A percentile compares a stretch with the other conserved stretches of the same genome.
phyloP scores from a whole-genome alignment of 2,888 invertebrate species.

The Arrhopalites spinosus region DNA sequence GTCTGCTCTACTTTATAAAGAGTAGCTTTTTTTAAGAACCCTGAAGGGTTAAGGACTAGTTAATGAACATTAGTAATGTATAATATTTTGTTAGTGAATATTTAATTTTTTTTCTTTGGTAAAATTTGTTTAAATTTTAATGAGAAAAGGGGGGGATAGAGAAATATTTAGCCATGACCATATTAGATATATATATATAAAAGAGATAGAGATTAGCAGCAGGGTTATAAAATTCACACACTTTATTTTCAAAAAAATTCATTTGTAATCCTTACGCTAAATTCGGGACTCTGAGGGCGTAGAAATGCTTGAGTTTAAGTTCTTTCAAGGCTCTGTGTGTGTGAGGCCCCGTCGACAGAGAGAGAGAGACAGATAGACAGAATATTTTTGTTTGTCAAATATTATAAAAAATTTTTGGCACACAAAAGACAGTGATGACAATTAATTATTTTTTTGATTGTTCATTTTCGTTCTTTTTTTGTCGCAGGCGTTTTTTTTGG shows the following conservation, averaged over 20 bases:
- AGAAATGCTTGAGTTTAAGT: constrained; percentile 46
- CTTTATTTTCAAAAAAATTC: constrained; percentile 20
- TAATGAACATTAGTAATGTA: too few species aligned
- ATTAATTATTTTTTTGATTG: too few species aligned
- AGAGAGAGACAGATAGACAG: not conserved
- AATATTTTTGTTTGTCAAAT: not conserved
- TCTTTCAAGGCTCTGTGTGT: constrained; percentile 32
- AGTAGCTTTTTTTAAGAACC: too few species aligned
- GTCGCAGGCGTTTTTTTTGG: too few species aligned
- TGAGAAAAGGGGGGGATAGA: too few species aligned
- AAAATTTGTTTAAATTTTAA: not conserved
- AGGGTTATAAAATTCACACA: constrained; percentile 19
- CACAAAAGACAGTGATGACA: not conserved
- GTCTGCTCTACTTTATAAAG: too few species aligned
- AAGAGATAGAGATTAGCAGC: not conserved
- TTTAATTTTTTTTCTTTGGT: too few species aligned
- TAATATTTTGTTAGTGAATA: not conserved
- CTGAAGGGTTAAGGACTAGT: too few species aligned
- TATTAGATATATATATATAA: not conserved
- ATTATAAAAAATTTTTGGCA: not conserved
- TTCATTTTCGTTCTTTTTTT: too few species aligned
- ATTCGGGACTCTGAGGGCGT: constrained; percentile 54
- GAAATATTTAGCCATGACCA: too few species aligned
- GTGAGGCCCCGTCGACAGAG: constrained; percentile 19
- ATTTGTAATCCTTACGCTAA: constrained; percentile 52